These are phyloP conservation scores for Sinelater perroti DNA, from an alignment of 2,888 invertebrate species.

Conservation along the genomic window DNA sequence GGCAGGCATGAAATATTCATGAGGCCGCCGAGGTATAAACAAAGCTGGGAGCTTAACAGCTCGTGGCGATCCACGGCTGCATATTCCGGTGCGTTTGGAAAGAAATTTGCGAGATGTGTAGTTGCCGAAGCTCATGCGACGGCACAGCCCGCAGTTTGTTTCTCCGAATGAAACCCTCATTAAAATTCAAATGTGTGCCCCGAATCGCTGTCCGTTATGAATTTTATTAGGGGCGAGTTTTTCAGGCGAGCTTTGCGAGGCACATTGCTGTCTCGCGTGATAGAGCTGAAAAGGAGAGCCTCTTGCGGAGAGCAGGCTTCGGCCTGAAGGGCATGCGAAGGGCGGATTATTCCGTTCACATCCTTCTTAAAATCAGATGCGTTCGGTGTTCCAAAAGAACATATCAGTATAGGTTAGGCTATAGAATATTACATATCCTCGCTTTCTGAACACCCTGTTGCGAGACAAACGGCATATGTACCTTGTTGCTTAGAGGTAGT, in stretches of 20 bases:
- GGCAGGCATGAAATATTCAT: too few relatives aligned
- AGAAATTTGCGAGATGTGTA: not conserved
- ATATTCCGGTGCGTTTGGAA: not conserved
- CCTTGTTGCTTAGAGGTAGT: conserved; percentile 23
- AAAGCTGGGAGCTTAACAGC: too few relatives aligned
- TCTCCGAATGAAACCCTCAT: conserved; percentile 5
- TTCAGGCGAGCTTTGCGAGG: too few relatives aligned
- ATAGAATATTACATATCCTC: conserved; percentile 49
- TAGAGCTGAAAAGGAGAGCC: too few relatives aligned
- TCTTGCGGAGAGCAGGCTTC: too few relatives aligned
- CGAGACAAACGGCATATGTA: conserved; percentile 29
- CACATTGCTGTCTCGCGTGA: too few relatives aligned
- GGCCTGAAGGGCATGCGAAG: not conserved
- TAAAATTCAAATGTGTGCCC: conserved; percentile 9
- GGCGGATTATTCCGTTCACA: conserved; percentile 38
- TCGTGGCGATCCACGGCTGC: too few relatives aligned
- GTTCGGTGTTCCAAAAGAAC: conserved; percentile 49
- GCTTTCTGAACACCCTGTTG: conserved; percentile 46
- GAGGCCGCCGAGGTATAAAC: too few relatives aligned
- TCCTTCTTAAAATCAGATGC: conserved; percentile 42
- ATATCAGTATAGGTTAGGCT: conserved; percentile 46
- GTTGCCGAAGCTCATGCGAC: not conserved
- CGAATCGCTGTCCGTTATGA: not conserved
- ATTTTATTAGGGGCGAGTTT: not conserved
- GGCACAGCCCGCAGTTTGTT: conserved; percentile 3